phyloP scores from a whole-genome alignment of 2,113 vertebrate genomes.

The Cynopterus brachyotis region DNA sequence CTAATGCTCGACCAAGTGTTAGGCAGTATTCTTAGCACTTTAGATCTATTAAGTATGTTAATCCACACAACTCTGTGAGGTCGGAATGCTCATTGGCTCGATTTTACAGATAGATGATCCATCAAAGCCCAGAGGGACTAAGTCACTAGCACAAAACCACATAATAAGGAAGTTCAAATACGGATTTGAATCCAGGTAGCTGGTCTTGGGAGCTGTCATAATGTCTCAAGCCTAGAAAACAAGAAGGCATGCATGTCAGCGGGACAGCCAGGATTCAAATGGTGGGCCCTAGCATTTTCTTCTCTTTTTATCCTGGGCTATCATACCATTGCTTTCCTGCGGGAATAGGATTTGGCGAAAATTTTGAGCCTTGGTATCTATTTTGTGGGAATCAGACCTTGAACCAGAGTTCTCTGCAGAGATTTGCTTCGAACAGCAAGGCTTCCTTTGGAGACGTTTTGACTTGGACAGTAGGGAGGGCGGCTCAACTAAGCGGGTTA shows the following conservation, averaged over 20 bases:
- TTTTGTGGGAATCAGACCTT: background rate
- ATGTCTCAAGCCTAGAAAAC: background rate
- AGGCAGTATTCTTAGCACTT: background rate
- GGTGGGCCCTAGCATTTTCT: background rate
- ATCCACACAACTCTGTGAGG: background rate
- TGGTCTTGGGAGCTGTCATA: background rate
- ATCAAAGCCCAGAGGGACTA: background rate
- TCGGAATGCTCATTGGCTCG: background rate
- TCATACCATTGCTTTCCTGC: background rate
- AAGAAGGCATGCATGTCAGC: background rate
- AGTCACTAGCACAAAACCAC: background rate
- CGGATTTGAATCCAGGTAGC: conserved; percentile 1
- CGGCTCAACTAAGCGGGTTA: background rate
- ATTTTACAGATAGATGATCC: background rate
- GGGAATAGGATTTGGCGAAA: background rate
- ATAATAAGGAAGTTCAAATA: background rate
- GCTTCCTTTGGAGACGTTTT: background rate
- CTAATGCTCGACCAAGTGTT: background rate
- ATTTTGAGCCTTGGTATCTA: background rate
- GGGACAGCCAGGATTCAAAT: background rate
- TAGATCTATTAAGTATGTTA: background rate
- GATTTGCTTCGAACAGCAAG: background rate
- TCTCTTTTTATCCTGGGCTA: background rate
- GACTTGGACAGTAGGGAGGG: background rate
- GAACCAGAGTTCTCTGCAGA: background rate